These are phyloP conservation scores for Acanthochromis polyacanthus DNA, from an alignment of 2,113 vertebrate species.

Conservation along the genomic window DNA sequence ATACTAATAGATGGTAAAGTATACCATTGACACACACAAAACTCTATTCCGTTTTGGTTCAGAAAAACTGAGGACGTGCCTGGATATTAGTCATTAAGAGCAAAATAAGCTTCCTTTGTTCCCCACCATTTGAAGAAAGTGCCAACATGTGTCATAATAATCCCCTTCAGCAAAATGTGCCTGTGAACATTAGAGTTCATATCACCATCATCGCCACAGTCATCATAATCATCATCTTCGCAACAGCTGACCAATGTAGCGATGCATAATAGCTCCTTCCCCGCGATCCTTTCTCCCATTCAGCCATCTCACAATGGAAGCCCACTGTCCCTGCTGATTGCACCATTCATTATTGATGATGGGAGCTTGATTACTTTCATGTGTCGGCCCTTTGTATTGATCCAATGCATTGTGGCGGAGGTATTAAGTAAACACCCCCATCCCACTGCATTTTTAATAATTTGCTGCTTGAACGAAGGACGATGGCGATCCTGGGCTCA, in stretches of 20 bases:
- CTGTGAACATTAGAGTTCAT: slow-evolving; percentile 12
- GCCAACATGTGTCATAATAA: slow-evolving; percentile 10
- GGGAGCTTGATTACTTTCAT: slow-evolving; percentile 81
- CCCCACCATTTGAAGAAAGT: neutral
- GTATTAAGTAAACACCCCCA: slow-evolving; percentile 74
- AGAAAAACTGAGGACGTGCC: neutral
- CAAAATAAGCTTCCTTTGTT: slow-evolving; percentile 25
- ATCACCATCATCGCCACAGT: slow-evolving; percentile 24
- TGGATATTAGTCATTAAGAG: slow-evolving; percentile 1
- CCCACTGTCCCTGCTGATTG: slow-evolving; percentile 63
- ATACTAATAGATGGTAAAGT: neutral
- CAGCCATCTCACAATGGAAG: slow-evolving; percentile 70
- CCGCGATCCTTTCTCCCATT: slow-evolving; percentile 57
- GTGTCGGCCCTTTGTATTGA: slow-evolving; percentile 59
- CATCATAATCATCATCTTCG: slow-evolving; percentile 44
- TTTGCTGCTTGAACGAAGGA: slow-evolving; percentile 64
- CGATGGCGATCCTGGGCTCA: slow-evolving; percentile 21
- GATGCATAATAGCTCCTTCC: slow-evolving; percentile 38
- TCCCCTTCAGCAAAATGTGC: neutral
- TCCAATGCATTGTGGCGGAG: slow-evolving; percentile 67
- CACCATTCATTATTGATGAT: slow-evolving; percentile 82
- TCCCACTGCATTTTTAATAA: slow-evolving; percentile 76
- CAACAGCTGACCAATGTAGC: slow-evolving; percentile 54
- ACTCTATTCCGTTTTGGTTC: neutral
- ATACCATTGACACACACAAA: neutral